These are phyloP conservation scores for Brotula barbata DNA, from an alignment of 2,797 vertebrate species.

Conservation along the genomic window DNA sequence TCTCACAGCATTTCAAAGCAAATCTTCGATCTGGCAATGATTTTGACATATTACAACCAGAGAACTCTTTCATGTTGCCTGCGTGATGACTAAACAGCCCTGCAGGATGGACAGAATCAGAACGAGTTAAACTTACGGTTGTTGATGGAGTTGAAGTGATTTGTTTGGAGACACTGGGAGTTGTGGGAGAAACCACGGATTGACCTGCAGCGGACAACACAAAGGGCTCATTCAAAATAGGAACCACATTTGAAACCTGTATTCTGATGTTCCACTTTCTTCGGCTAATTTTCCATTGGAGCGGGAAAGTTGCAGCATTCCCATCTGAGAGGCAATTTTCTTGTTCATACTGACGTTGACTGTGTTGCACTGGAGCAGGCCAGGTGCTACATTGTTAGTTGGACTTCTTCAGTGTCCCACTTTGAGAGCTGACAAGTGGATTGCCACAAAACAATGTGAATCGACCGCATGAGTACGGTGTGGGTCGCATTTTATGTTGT, in stretches of 20 bases:
- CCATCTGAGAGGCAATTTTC: constrained; percentile 7
- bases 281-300: neutral
- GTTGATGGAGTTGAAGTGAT: constrained; percentile 58
- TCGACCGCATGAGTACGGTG: constrained; percentile 28
- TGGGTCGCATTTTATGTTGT: constrained; percentile 46
- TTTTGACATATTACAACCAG: too few relatives aligned
- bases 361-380: constrained; percentile 32
- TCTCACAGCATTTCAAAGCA: neutral
- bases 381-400: constrained; percentile 34
- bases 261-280: constrained; percentile 1
- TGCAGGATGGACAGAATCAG: neutral
- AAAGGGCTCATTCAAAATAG: constrained; percentile 21
- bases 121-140: constrained; percentile 63
- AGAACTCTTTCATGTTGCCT: neutral
- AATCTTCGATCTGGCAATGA: neutral
- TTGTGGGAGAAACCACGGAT: constrained; percentile 54
- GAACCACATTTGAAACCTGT: constrained; percentile 7
- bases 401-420: constrained; percentile 46
- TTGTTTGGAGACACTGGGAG: constrained; percentile 55
- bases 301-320: neutral
- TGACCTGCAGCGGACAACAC: constrained; percentile 65
- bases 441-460: constrained; percentile 38
- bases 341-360: too few relatives aligned
- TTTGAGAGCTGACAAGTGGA: constrained; percentile 45
- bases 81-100: neutral